Percentiles rank a stretch among this genome's conserved stretches.
Evolutionary conservation across 2,113 vertebrate species (phyloP).

Genomic region (Leucosticte australis): DNA sequence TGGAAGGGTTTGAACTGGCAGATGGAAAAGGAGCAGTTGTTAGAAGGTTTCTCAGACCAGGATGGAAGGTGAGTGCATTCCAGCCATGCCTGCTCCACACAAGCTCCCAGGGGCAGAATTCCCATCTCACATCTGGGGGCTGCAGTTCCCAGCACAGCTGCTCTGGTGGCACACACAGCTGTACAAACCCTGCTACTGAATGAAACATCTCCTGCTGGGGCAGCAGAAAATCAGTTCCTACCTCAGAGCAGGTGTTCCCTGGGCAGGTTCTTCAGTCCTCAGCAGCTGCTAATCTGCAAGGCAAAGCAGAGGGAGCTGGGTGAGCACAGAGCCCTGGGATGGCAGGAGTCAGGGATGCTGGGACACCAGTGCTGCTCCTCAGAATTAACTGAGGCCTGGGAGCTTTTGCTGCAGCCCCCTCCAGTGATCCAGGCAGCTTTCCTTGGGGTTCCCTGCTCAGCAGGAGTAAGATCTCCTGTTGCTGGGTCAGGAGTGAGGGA

Average conservation of each 20-base stretch:
- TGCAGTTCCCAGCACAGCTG: neutral
- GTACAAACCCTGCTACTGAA: neutral
- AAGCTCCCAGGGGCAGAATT: neutral
- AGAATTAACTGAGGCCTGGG: neutral
- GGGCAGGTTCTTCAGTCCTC: neutral
- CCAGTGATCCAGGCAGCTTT: neutral
- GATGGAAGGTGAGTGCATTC: neutral
- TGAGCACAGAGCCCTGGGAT: neutral
- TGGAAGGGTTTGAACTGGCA: neutral
- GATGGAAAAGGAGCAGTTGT: neutral
- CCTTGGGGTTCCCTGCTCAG: rapidly evolving
- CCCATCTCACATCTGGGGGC: rapidly evolving
- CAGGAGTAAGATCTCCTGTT: rapidly evolving
- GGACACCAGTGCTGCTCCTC: neutral
- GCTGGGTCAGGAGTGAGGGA: neutral
- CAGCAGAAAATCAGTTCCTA: neutral
- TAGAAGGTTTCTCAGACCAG: neutral
- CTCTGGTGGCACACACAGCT: neutral
- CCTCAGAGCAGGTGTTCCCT: conserved; percentile 40
- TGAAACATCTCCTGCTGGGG: neutral
- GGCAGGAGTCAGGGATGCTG: neutral
- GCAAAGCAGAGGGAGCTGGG: neutral
- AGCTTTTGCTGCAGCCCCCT: neutral
- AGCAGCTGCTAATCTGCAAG: conserved; percentile 26
- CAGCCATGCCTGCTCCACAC: neutral